phyloP scores from a whole-genome alignment of 2,113 vertebrate genomes.

The Phocoena sinus region DNA sequence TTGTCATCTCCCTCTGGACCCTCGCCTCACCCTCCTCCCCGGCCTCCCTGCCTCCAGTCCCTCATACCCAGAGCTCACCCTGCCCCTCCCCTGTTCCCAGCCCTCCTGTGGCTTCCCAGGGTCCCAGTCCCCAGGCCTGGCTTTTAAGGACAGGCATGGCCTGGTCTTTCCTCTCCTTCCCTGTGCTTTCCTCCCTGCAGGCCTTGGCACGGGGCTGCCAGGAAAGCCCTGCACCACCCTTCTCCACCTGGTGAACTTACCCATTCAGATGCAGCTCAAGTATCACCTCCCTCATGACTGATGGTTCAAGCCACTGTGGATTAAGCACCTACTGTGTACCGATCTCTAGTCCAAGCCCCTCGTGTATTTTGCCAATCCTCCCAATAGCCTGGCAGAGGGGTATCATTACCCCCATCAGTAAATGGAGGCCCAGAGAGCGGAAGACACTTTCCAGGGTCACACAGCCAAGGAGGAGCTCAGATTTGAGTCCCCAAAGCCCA shows the following conservation, averaged over 20 bases:
- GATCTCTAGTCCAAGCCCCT: not conserved
- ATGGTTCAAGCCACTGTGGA: not conserved
- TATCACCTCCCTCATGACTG: not conserved
- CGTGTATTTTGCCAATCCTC: not conserved
- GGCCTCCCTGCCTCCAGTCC: not conserved
- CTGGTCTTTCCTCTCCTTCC: not conserved
- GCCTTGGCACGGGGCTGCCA: not conserved
- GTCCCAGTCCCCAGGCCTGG: not conserved
- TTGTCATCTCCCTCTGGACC: not conserved
- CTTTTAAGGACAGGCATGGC: not conserved
- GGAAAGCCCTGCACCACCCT: no score
- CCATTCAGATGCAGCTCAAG: not conserved
- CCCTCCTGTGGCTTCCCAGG: not conserved
- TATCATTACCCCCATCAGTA: rapidly evolving
- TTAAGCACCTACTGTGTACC: not conserved
- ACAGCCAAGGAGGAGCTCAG: not conserved
- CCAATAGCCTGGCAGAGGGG: not conserved
- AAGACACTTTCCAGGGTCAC: not conserved
- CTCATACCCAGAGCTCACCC: not conserved
- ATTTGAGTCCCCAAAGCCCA: not conserved
- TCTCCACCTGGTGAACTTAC: not conserved
- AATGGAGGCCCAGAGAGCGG: not conserved
- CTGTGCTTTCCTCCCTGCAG: not conserved
- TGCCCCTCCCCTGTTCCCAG: not conserved
- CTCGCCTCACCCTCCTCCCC: not conserved